A percentile compares a stretch with the other conserved stretches of the same genome.
Evolutionary conservation across 2,888 invertebrate genomes (phyloP).

Genomic region (Carabus problematicus): DNA sequence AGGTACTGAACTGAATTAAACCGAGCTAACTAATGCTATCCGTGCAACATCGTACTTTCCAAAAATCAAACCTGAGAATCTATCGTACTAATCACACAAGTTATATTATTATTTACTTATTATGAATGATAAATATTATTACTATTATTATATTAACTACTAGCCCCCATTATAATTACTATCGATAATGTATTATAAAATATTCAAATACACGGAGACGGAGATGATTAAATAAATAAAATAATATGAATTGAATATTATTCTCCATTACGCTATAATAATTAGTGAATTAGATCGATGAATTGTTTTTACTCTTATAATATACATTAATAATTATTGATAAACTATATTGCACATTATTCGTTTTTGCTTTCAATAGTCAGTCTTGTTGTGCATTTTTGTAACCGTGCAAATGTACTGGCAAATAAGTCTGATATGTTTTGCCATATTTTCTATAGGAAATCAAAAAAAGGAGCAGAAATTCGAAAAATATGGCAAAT

Average conservation of each 20-base stretch:
- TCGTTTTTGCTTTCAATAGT: slow-evolving; percentile 10
- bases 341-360: slow-evolving; percentile 8
- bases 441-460: slow-evolving; percentile 21
- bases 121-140: background rate
- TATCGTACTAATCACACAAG: slow-evolving; percentile 21
- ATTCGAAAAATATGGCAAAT: slow-evolving; percentile 9
- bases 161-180: background rate
- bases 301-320: slow-evolving; percentile 22
- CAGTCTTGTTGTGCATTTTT: slow-evolving; percentile 44
- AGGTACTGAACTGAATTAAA: background rate
- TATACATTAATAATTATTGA: background rate
- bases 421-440: slow-evolving; percentile 56
- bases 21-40: background rate
- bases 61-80: background rate
- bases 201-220: background rate
- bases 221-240: background rate
- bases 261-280: background rate
- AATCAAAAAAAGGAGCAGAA: background rate
- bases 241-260: background rate
- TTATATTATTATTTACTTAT: slow-evolving; percentile 1
- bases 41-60: slow-evolving; percentile 9
- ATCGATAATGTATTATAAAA: slow-evolving; percentile 9
- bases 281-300: slow-evolving; percentile 1
- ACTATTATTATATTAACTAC: background rate
- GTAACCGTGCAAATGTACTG: slow-evolving; percentile 56